A percentile compares a stretch with the other conserved stretches of the same genome.
phyloP scores from a whole-genome alignment of 2,113 vertebrate genomes.

The Amphiprion percula region DNA sequence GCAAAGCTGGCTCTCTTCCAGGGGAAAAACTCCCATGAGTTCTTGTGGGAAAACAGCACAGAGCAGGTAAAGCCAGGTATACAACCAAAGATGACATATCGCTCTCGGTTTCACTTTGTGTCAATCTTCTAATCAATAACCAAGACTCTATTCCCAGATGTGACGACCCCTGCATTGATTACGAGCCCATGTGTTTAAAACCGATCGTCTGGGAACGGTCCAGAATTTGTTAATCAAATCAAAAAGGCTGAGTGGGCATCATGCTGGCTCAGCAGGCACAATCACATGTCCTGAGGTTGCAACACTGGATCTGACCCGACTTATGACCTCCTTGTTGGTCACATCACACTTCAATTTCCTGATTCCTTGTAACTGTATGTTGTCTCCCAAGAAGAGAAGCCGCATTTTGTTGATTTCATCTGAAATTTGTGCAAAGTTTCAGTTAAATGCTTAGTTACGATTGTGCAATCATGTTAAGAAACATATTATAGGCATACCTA shows the following conservation, averaged over 20 bases:
- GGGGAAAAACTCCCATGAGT: slow-evolving; percentile 1
- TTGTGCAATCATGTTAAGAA: no score
- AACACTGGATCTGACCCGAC: slow-evolving; percentile 12
- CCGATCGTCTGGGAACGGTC: not conserved
- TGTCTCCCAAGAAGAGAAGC: not conserved
- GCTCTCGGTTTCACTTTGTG: not conserved
- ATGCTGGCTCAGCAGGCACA: slow-evolving; percentile 44
- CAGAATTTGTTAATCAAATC: not conserved
- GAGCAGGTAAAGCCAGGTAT: slow-evolving; percentile 22
- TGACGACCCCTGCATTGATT: not conserved
- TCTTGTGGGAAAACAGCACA: slow-evolving; percentile 12
- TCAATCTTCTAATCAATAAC: not conserved
- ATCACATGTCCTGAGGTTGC: slow-evolving; percentile 38
- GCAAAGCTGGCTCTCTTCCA: slow-evolving; percentile 19
- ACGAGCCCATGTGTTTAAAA: not conserved
- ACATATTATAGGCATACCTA: no score
- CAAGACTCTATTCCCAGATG: not conserved
- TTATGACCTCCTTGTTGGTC: slow-evolving; percentile 22
- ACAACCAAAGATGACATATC: slow-evolving; percentile 3
- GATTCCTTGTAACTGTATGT: not conserved
- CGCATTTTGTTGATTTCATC: not conserved
- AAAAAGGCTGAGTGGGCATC: slow-evolving; percentile 20
- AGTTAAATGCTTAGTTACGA: no score
- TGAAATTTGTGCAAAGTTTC: not conserved
- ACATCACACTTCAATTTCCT: slow-evolving; percentile 47